phyloP scores from a whole-genome alignment of 2,888 invertebrate genomes.

The Hedychridium roseum region DNA sequence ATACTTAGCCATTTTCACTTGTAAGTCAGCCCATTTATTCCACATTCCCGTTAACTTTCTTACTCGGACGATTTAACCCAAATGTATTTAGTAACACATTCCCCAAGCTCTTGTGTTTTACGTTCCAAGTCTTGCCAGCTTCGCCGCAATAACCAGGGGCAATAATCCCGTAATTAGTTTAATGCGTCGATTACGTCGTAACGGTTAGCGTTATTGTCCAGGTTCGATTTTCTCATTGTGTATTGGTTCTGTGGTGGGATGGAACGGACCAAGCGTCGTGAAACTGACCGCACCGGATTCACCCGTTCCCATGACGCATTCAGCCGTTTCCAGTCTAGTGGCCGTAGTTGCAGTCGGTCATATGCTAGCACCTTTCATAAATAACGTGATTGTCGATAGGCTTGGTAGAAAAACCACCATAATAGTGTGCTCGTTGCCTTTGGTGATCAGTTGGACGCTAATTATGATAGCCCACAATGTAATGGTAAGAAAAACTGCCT shows the following conservation, averaged over 20 bases:
- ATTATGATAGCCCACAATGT: constrained; percentile 35
- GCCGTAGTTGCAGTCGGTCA: constrained; percentile 38
- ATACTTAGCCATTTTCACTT: constrained; percentile 35
- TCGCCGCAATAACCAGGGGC: not conserved
- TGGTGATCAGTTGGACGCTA: constrained; percentile 37
- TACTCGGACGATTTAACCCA: not conserved
- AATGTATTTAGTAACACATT: not conserved
- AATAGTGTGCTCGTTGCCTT: constrained; percentile 35
- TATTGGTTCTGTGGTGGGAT: constrained; percentile 39
- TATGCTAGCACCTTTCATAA: constrained; percentile 34
- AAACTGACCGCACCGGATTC: constrained; percentile 39
- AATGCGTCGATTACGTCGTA: too few species aligned
- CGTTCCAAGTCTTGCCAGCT: not conserved
- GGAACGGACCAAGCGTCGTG: constrained; percentile 44
- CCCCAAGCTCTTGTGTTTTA: not conserved
- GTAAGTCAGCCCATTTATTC: constrained; percentile 28
- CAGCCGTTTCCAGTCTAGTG: constrained; percentile 40
- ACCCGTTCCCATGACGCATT: constrained; percentile 32
- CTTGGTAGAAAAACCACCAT: constrained; percentile 43
- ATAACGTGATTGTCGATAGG: constrained; percentile 34
- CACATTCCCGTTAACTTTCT: not conserved
- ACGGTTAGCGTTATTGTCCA: constrained; percentile 11
- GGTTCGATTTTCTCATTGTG: constrained; percentile 16
- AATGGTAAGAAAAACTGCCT: constrained; percentile 40
- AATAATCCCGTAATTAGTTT: not conserved